Evolutionary conservation across 2,888 invertebrate genomes (phyloP), one percentile per base, ranked within the genome.

Genomic region (Lasioglossum figueresi): DNA sequence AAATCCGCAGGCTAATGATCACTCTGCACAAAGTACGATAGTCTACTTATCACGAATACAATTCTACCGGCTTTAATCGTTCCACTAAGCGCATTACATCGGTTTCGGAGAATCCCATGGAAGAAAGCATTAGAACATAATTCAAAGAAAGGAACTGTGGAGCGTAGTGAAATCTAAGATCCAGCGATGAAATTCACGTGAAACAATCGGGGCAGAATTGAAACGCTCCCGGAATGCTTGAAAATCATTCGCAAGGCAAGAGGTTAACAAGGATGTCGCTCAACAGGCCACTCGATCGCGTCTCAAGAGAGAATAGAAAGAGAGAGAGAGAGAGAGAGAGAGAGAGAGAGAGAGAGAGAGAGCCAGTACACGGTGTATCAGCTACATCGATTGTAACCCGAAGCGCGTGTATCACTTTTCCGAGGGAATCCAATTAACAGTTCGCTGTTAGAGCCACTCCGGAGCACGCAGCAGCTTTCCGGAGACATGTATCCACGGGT

Each of bases 221-320:
- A 16, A 34, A 6, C 3, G 19, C 66, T 34, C 27, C 3, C 66
- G 19, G 8, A 31, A 34, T 31, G 34, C 66, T 19, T 6, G 66
- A 19, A 34, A 34, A 66, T 66, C 66, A 66, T 19, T 34, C 31
- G 66, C 66, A 8, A 66, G 19, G 66, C 66, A 66, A 66, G 66
- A 34, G 34, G 66, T 66, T 34, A 66, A 66, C 66, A 34, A 34
- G 34, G 34, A 66, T 34, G 23, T 66, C 34, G 66, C 66, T 66
- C 66, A 66, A 66, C 66, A 19, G 34, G 34, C 66, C 66, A 66
- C 66, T 66, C 66, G 34, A 66, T 19, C 66, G 66, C 19, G 66
- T 34, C 66, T 66, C 63, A 66, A 66, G 66, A 66, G 66, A 34
- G 66, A 16, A 1, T n/a, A n/a, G n/a, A n/a, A n/a, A 52, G 52